Evolutionary conservation across 1,140 invertebrate genomes (phyloP).

Genomic region (Drosophila bocqueti): DNA sequence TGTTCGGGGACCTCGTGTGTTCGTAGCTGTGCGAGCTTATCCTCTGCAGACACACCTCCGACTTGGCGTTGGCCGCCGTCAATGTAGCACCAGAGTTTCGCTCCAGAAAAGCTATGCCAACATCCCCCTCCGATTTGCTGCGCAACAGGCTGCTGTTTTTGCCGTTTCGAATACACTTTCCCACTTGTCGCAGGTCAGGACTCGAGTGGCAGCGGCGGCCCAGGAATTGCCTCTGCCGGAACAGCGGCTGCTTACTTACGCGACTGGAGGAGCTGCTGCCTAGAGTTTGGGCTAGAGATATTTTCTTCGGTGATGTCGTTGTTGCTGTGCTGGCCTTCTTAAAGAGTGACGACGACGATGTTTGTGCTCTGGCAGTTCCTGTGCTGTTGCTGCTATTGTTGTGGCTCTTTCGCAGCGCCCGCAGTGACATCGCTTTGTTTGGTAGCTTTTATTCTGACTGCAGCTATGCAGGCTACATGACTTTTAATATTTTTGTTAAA

Average conservation of each 20-base stretch:
- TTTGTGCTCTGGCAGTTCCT: slow-evolving; percentile 25
- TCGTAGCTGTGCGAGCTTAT: slow-evolving; percentile 80
- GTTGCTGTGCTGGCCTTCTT: slow-evolving; percentile 64
- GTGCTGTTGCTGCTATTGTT: slow-evolving; percentile 30
- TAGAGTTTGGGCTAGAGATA: slow-evolving; percentile 14
- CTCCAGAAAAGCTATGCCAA: slow-evolving; percentile 27
- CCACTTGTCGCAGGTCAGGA: slow-evolving; percentile 59
- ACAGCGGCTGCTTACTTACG: slow-evolving; percentile 25
- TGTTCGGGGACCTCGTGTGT: neutral
- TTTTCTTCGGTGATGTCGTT: slow-evolving; percentile 50
- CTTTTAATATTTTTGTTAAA: slow-evolving; percentile 29
- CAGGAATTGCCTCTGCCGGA: slow-evolving; percentile 45
- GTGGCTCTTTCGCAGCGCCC: slow-evolving; percentile 75
- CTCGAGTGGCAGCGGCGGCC: slow-evolving; percentile 64
- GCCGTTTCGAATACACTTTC: slow-evolving; percentile 5
- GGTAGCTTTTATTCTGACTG: slow-evolving; percentile 5
- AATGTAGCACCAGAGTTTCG: slow-evolving; percentile 26
- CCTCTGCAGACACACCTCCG: slow-evolving; percentile 78
- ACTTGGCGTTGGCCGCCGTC: slow-evolving; percentile 71
- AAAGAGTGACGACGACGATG: slow-evolving; percentile 35
- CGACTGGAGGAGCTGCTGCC: slow-evolving; percentile 8
- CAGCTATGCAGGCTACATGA: slow-evolving; percentile 35
- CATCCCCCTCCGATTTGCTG: slow-evolving; percentile 79
- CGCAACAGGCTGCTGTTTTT: slow-evolving; percentile 63
- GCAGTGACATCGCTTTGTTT: slow-evolving; percentile 79